phyloP scores from a whole-genome alignment of 2,113 vertebrate genomes.

The Gnathonemus longibarbis region DNA sequence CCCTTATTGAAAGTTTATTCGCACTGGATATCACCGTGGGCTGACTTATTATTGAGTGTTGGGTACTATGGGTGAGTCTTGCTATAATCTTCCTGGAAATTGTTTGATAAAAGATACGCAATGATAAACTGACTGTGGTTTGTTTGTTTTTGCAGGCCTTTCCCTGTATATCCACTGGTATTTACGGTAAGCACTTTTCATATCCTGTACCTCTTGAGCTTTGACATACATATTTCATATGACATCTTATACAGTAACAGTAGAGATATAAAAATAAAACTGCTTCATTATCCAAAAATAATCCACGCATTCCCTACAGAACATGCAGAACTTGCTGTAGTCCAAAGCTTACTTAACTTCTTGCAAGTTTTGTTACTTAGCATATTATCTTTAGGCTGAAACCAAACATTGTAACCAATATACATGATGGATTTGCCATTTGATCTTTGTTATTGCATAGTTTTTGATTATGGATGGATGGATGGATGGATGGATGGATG shows the following conservation, averaged over 20 bases:
- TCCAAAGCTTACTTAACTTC: neutral
- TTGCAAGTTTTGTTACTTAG: neutral
- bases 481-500: too few relatives aligned
- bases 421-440: neutral
- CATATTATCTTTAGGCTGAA: neutral
- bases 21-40: neutral
- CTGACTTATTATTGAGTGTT: neutral
- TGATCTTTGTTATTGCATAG: neutral
- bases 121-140: slow-evolving; percentile 24
- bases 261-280: neutral
- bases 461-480: neutral
- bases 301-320: neutral
- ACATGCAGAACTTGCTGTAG: neutral
- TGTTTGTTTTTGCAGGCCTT: slow-evolving; percentile 76
- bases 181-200: slow-evolving; percentile 80
- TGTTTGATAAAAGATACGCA: neutral
- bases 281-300: neutral
- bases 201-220: neutral
- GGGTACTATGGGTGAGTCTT: neutral
- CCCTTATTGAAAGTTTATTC: neutral
- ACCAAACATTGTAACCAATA: neutral
- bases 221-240: neutral
- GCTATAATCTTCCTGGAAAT: neutral
- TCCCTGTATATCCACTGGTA: slow-evolving; percentile 97
- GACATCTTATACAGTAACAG: neutral